Conservation (phyloP, 2,888 invertebrate species). For the Callyntrura guangdongensis region DNA sequence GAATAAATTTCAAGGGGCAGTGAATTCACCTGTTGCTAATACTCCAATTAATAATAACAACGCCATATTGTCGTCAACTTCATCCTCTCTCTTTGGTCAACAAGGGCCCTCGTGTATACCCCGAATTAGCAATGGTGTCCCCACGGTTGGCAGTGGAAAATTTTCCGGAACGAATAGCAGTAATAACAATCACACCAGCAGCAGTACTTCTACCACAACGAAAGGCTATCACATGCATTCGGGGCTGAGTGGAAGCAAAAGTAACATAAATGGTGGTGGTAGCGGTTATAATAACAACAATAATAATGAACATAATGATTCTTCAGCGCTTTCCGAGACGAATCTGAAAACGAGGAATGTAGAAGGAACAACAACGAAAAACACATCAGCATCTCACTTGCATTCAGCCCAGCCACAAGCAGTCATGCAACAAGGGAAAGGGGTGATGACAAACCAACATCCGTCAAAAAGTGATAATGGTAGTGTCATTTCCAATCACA, state of each 20-base stretch:
- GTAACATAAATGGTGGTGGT: slow-evolving; percentile 38
- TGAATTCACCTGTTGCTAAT: slow-evolving; percentile 5
- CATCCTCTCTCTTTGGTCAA: slow-evolving; percentile 35
- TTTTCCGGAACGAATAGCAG: slow-evolving; percentile 71
- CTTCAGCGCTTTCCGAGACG: slow-evolving; percentile 60
- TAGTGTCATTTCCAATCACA: slow-evolving; percentile 75
- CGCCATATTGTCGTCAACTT: slow-evolving; percentile 31
- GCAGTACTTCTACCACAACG: slow-evolving; percentile 50
- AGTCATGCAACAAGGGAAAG: slow-evolving; percentile 68
- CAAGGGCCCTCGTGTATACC: slow-evolving; percentile 59
- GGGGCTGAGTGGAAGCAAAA: slow-evolving; percentile 69
- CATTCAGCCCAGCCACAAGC: slow-evolving; percentile 53
- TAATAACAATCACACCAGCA: slow-evolving; percentile 45
- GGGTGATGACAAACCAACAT: slow-evolving; percentile 76
- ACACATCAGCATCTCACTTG: slow-evolving; percentile 40
- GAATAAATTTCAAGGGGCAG: slow-evolving; percentile 59
- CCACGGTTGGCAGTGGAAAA: slow-evolving; percentile 64
- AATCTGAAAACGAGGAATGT: slow-evolving; percentile 57
- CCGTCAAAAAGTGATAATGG: slow-evolving; percentile 79
- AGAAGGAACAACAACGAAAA: slow-evolving; percentile 53
- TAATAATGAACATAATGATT: slow-evolving; percentile 49
- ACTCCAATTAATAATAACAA: slow-evolving; percentile 6
- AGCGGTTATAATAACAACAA: slow-evolving; percentile 17
- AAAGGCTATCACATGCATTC: slow-evolving; percentile 62
- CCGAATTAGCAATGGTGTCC: slow-evolving; percentile 60